Base-by-base conservation (phyloP, 2,888 invertebrate species). In the Rhingia rostrata region DNA sequence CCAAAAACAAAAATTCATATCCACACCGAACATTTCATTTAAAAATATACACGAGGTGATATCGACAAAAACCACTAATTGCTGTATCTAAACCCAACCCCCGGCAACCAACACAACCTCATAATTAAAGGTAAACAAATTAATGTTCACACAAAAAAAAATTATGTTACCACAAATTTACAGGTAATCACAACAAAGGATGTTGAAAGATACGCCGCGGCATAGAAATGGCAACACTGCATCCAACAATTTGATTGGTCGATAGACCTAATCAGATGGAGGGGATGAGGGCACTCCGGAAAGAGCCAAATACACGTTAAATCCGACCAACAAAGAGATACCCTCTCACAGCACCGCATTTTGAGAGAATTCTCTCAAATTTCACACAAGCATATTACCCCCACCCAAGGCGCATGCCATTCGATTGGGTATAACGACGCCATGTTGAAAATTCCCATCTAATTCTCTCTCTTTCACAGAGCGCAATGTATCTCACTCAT, bases 381-480 rank as follows among this genome's bases (percentile, higher is more conserved):
- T 53, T 22, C 49, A 58, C 33, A 35, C 30, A 2, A 14, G 0
- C 6, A 45, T 43, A 35, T 45, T 75, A 82, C 69, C 84, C 84
- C 84, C 69, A 60, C 70, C 63, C 64, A 54, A 30, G 49, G 91
- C 91, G 91, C 91, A 91, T 91, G 91, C 89, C 89, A 89, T 89
- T 83, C 90, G 90, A 91, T 91, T 91, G 91, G 92, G 81, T 87
- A 87, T 88, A 89, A 88, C 87, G 90, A 89, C 91, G 91, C 91
- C 91, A 91, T 91, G 89, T 91, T 91, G 89, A 91, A 49, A 90
- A 89, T 89, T 89, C 88, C 86, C 86, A 64, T 84, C 88, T 87
- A 88, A 78, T 86, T 86, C 87, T 75, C 72, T 86, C 87, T 87
- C 87, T 87, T 89, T 88, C 61, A 10, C 35, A 39, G 66, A 70